A percentile compares a stretch with the other conserved stretches of the same genome.
Evolutionary conservation across 2,113 vertebrate genomes (phyloP).

Genomic region (Cyprinus carpio): DNA sequence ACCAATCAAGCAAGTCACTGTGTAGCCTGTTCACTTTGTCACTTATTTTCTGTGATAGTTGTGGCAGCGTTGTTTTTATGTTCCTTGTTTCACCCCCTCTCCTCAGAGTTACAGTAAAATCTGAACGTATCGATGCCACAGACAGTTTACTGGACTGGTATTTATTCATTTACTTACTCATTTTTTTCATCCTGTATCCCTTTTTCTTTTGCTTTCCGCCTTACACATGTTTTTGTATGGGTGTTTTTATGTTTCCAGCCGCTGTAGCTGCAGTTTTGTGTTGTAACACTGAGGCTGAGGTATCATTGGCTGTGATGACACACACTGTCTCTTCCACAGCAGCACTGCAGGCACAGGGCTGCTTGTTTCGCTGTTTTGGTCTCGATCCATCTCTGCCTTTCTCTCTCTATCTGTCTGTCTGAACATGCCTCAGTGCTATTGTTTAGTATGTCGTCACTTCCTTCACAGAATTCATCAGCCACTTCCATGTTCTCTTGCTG

Average conservation of each 20-base stretch:
- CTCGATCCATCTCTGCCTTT: constrained; percentile 7
- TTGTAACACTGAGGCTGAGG: constrained; percentile 26
- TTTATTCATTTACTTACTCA: constrained; percentile 54
- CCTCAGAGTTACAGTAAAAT: constrained; percentile 58
- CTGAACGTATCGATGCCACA: constrained; percentile 53
- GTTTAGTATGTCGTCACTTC: constrained; percentile 14
- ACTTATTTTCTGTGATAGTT: constrained; percentile 25
- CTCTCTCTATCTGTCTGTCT: constrained; percentile 25
- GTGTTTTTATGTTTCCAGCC: constrained; percentile 16
- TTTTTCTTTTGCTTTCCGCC: constrained; percentile 24
- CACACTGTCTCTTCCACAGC: constrained; percentile 20
- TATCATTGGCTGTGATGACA: constrained; percentile 8
- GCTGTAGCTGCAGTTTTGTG: constrained; percentile 30
- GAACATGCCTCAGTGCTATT: not conserved
- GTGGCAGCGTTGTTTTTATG: constrained; percentile 42
- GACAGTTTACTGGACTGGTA: constrained; percentile 55
- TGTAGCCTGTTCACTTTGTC: constrained; percentile 7
- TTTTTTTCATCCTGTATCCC: constrained; percentile 18
- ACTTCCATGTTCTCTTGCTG: constrained; percentile 34
- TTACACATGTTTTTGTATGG: not conserved
- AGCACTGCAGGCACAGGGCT: constrained; percentile 21
- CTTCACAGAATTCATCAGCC: constrained; percentile 30
- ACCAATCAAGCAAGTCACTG: not conserved
- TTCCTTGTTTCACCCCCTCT: constrained; percentile 55
- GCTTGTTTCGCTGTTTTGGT: constrained; percentile 13